These are phyloP conservation scores for Charaxes varanes DNA, from an alignment of 1,140 invertebrate species.

Conservation along the genomic window DNA sequence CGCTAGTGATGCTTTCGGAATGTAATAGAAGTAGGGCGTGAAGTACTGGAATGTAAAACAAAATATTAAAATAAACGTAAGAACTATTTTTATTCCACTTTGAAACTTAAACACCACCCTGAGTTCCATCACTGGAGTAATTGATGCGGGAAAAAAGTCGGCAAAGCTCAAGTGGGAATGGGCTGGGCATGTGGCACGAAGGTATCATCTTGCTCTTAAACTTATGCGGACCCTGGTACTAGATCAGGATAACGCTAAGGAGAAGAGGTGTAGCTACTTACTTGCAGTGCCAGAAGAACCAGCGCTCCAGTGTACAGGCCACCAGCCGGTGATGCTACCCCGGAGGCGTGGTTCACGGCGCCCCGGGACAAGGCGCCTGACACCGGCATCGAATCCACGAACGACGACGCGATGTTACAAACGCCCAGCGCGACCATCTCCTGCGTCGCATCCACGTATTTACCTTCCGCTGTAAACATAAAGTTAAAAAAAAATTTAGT, in stretches of 20 bases:
- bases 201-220: too few relatives aligned
- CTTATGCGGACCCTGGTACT: too few relatives aligned
- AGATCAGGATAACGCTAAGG: too few relatives aligned
- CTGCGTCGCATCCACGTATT: constrained; percentile 83
- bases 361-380: constrained; percentile 89
- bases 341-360: constrained; percentile 90
- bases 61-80: neutral
- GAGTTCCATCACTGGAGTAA: neutral
- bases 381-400: constrained; percentile 90
- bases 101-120: neutral
- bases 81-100: too few relatives aligned
- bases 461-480: constrained; percentile 75
- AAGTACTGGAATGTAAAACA: constrained; percentile 78
- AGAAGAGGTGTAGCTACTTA: constrained; percentile 13
- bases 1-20: constrained; percentile 83
- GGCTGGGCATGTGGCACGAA: too few relatives aligned
- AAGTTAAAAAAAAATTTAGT: too few relatives aligned
- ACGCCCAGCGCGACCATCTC: constrained; percentile 87
- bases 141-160: too few relatives aligned
- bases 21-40: constrained; percentile 87
- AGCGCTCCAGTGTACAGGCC: constrained; percentile 86
- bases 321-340: constrained; percentile 88
- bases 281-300: constrained; percentile 83
- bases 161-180: too few relatives aligned
- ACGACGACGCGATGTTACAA: constrained; percentile 89